phyloP scores from a whole-genome alignment of 1,140 invertebrate species.

The Drosophila setifemur region DNA sequence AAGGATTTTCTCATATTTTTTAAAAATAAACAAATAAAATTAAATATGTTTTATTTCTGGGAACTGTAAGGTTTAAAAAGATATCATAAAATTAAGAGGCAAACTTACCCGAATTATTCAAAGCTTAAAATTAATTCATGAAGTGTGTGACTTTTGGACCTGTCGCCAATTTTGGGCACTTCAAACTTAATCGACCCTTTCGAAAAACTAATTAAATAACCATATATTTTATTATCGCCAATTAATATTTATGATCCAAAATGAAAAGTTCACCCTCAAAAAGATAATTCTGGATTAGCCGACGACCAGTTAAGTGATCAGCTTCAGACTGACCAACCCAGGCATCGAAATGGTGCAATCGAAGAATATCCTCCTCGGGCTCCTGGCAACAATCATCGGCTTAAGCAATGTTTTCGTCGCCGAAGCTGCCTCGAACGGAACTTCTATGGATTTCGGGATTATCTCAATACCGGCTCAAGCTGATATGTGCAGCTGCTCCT shows the following conservation, averaged over 20 bases:
- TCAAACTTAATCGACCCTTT: conserved; percentile 23
- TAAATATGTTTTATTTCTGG: no score
- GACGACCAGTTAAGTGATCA: background rate
- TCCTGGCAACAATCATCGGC: background rate
- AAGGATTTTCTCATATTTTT: no score
- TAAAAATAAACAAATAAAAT: no score
- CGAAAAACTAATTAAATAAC: conserved; percentile 8
- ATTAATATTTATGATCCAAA: conserved; percentile 10
- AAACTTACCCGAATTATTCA: no score
- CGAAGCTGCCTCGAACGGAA: background rate
- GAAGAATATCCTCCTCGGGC: background rate
- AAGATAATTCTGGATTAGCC: background rate
- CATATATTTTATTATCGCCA: background rate
- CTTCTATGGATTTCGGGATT: conserved; percentile 1
- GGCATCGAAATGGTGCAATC: background rate
- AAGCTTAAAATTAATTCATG: no score
- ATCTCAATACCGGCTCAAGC: conserved; percentile 21
- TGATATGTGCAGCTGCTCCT: conserved; percentile 36
- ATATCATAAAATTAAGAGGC: no score
- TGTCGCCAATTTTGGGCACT: no score
- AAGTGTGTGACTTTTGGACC: no score
- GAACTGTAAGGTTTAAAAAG: no score
- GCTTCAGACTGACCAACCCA: background rate
- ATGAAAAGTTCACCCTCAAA: no score
- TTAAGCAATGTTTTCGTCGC: background rate